Base-by-base conservation (phyloP, 2,797 vertebrate species). In the Aselliscus stoliczkanus region DNA sequence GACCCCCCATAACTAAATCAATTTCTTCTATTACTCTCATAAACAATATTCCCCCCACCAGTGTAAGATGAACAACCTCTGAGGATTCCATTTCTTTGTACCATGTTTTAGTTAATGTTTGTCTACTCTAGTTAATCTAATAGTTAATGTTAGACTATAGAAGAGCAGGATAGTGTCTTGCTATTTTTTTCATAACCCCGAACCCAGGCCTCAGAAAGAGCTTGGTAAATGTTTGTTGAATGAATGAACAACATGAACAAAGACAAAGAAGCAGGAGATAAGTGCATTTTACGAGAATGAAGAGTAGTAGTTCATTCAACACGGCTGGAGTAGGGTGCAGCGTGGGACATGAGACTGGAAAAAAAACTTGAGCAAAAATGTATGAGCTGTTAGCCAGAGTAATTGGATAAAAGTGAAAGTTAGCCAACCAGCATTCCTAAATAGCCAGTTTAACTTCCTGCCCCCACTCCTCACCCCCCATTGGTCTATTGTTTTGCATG, bases 41-140 rank as follows among this genome's bases (percentile, higher is more conserved):
- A 47, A 83, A 29, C 31, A 44, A 39, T 18, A 20, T 27, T 42
- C 31, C 7, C 37, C 27, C 60, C 42, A 12, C 25, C 50, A 37
- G 15, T 1, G 27, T 39, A 10, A 1, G n/a, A 54, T 2, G 20
- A 20, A n/a, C 12, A 39, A 10, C 5, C 34, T 27, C 17, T 4
- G 29, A 62, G 7, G 7, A 85, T 94, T 87, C 47, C 23, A 23
- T 90, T 88, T 64, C 79, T 82, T 90, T 62, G 27, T 60, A 34
- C 18, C 4, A 27, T 50, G 39, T 84, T 83, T 86, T 87, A 56
- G 54, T 67, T 90, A 18, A 75, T 8, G 3, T 75, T 31, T 56
- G 20, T 52, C 52, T 5, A 6, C 42, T 42, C 42, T 54, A 44
- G 37, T 67, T 77, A 39, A 42, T 52, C 34, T 27, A n/a, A n/a